These are phyloP conservation scores for Rapana venosa DNA, from an alignment of 2,888 invertebrate species.

Conservation along the genomic window DNA sequence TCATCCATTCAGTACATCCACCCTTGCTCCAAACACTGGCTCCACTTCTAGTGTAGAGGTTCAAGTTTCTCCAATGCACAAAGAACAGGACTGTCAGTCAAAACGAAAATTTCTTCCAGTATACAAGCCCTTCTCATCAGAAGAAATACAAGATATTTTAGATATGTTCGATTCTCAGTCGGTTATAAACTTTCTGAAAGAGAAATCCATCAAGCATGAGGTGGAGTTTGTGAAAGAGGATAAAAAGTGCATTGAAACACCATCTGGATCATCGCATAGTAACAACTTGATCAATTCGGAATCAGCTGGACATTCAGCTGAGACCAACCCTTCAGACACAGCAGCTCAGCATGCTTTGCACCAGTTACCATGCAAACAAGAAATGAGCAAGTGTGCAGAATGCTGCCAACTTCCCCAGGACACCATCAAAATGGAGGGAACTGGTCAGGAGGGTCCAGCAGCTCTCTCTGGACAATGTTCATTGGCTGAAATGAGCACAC, in stretches of 20 bases:
- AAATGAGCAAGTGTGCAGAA: not conserved
- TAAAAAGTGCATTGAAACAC: not conserved
- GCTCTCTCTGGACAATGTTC: not conserved
- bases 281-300: not conserved
- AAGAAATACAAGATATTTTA: constrained; percentile 19
- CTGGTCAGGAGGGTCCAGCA: not conserved
- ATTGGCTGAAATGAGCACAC: not conserved
- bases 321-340: not conserved
- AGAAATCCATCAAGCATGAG: constrained; percentile 8
- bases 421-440: not conserved
- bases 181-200: not conserved
- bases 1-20: not conserved
- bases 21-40: not conserved
- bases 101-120: constrained; percentile 12
- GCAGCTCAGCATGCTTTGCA: not conserved
- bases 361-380: not conserved
- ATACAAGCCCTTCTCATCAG: not conserved
- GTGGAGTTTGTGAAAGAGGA: not conserved
- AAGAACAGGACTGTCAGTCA: not conserved
- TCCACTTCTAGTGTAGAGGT: not conserved
- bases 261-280: not conserved
- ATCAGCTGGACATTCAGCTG: not conserved
- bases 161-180: not conserved
- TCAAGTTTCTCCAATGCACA: not conserved
- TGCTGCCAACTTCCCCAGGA: not conserved